Evolutionary conservation across 1,140 invertebrate genomes (phyloP).

Genomic region (Melanaphis sacchari): DNA sequence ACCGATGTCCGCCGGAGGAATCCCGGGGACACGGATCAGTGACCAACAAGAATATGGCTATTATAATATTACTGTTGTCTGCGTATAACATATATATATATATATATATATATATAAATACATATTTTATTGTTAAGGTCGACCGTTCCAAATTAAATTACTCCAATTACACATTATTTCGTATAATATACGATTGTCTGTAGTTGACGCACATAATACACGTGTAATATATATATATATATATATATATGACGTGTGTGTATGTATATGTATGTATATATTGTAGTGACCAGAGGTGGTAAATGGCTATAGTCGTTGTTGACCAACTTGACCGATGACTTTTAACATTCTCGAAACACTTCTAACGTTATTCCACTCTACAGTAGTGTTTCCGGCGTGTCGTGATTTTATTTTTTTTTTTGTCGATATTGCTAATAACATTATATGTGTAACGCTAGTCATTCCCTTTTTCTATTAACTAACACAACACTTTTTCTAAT

Average conservation of each 20-base stretch:
- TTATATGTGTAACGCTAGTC: background rate
- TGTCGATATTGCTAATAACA: background rate
- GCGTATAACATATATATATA: background rate
- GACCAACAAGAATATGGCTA: slow-evolving; percentile 1
- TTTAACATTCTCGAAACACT: background rate
- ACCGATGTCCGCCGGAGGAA: slow-evolving; percentile 20
- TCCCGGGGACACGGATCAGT: slow-evolving; percentile 35
- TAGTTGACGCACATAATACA: too few species aligned
- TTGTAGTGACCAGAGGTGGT: too few species aligned
- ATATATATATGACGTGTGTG: too few species aligned
- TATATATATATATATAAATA: background rate
- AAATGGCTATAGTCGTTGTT: too few species aligned
- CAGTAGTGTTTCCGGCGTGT: background rate
- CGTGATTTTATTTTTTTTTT: background rate
- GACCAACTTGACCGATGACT: too few species aligned
- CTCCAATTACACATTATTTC: background rate
- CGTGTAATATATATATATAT: too few species aligned
- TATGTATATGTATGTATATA: too few species aligned
- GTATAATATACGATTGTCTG: slow-evolving; percentile 1
- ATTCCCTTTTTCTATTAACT: background rate
- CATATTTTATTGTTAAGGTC: background rate
- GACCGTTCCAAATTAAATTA: slow-evolving; percentile 1
- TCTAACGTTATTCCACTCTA: background rate
- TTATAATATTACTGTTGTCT: background rate
- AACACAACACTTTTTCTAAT: background rate